Conservation (phyloP, 2,888 invertebrate species). For the Drosophila affinis region DNA sequence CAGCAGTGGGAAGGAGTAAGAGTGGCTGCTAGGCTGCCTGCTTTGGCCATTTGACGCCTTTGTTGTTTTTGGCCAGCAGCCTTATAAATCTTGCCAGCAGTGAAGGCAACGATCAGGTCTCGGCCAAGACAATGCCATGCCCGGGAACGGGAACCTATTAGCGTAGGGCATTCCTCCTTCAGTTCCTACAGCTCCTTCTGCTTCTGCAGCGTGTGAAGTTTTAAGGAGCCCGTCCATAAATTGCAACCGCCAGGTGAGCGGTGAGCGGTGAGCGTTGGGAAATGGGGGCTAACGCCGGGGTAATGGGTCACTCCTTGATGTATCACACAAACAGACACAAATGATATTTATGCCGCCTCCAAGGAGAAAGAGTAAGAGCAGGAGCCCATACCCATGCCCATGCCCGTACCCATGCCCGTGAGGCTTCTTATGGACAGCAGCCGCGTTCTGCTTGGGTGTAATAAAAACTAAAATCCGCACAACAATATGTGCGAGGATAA, state of each 20-base stretch:
- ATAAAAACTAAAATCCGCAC: slow-evolving; percentile 80
- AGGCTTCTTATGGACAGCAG: slow-evolving; percentile 67
- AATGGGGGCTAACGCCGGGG: slow-evolving; percentile 10
- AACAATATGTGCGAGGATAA: slow-evolving; percentile 80
- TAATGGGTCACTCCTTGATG: slow-evolving; percentile 61
- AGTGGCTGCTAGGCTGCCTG: slow-evolving; percentile 9
- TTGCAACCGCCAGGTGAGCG: slow-evolving; percentile 73
- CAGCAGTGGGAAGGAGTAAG: background rate
- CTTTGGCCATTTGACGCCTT: slow-evolving; percentile 56
- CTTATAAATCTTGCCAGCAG: slow-evolving; percentile 76
- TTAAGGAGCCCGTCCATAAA: slow-evolving; percentile 72
- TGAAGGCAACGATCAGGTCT: slow-evolving; percentile 45
- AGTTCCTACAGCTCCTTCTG: background rate
- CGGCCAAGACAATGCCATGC: slow-evolving; percentile 58
- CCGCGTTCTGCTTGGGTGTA: slow-evolving; percentile 66
- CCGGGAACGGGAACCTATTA: slow-evolving; percentile 63
- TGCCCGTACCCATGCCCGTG: slow-evolving; percentile 14
- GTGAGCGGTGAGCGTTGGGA: slow-evolving; percentile 25
- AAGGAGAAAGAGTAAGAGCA: background rate
- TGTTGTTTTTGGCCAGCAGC: slow-evolving; percentile 62
- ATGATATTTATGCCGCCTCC: slow-evolving; percentile 69
- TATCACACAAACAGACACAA: slow-evolving; percentile 76
- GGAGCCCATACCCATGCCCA: too few species aligned
- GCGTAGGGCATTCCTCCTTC: slow-evolving; percentile 48
- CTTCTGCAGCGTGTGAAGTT: slow-evolving; percentile 51